A percentile compares a stretch with the other conserved stretches of the same genome.
Evolutionary conservation across 92 coral and sea anemone species (phyloP).

Genomic region (Bergia sp.): DNA sequence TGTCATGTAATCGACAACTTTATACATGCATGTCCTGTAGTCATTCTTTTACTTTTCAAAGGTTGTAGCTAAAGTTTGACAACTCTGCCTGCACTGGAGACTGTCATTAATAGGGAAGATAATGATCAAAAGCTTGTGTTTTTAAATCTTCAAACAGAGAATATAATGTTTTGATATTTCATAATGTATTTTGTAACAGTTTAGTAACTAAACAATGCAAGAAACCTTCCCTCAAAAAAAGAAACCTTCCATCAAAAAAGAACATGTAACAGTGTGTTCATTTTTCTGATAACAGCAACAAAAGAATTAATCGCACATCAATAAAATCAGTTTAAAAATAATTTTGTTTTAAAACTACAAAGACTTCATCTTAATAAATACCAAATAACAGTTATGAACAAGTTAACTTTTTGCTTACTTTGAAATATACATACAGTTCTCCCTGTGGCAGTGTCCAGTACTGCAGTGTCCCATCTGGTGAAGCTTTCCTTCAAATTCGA

Average conservation of each 20-base stretch:
- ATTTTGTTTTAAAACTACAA: slow-evolving; percentile 16
- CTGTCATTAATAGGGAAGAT: slow-evolving; percentile 20
- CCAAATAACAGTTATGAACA: slow-evolving; percentile 7
- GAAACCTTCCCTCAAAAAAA: slow-evolving; percentile 17
- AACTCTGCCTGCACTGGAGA: slow-evolving; percentile 17
- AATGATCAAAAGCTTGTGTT: slow-evolving; percentile 19
- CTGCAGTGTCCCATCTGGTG: too few species aligned
- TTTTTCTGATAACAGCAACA: slow-evolving; percentile 12
- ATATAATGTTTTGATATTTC: slow-evolving; percentile 16
- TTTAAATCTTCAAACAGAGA: slow-evolving; percentile 11
- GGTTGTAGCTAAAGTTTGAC: slow-evolving; percentile 15
- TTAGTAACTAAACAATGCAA: slow-evolving; percentile 18
- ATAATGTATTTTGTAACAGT: slow-evolving; percentile 12
- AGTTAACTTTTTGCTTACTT: not conserved
- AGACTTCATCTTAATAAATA: slow-evolving; percentile 17
- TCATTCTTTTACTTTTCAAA: slow-evolving; percentile 11
- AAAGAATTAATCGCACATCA: slow-evolving; percentile 5
- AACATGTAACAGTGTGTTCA: not conserved
- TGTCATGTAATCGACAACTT: slow-evolving; percentile 12
- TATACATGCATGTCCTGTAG: slow-evolving; percentile 18
- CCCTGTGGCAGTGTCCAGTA: not conserved
- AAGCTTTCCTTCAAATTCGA: not conserved
- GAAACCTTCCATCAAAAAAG: slow-evolving; percentile 19
- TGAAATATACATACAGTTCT: slow-evolving; percentile 8
- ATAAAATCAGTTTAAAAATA: slow-evolving; percentile 8